Conservation (phyloP, 2,888 invertebrate species). For the Sicus ferrugineus region DNA sequence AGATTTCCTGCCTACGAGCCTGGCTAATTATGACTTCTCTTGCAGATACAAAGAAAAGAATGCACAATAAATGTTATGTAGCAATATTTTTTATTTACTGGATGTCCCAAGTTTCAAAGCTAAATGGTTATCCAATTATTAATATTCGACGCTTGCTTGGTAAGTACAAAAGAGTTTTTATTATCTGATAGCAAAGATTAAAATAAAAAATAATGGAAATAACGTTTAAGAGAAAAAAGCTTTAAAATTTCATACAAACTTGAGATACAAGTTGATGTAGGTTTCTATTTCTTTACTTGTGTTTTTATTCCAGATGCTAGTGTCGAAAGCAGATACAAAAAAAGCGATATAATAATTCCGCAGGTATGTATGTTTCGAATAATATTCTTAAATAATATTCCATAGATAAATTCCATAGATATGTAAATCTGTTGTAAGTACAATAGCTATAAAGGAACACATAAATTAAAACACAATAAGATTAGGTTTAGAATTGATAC, state of each 20-base stretch:
- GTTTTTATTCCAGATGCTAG: constrained; percentile 40
- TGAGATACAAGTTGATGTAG: too few species aligned
- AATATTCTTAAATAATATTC: background rate
- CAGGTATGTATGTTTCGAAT: constrained; percentile 38
- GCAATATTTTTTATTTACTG: constrained; percentile 52
- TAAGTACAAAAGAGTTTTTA: constrained; percentile 37
- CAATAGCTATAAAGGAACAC: too few species aligned
- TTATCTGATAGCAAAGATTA: background rate
- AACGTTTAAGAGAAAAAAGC: background rate
- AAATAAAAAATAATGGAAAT: background rate
- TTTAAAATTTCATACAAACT: background rate
- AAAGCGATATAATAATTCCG: constrained; percentile 39
- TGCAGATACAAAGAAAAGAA: constrained; percentile 39
- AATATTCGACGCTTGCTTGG: constrained; percentile 48
- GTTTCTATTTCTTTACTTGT: too few species aligned
- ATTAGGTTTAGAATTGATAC: background rate
- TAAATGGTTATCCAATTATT: constrained; percentile 56
- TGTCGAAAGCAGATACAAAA: constrained; percentile 44
- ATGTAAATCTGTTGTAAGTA: too few species aligned
- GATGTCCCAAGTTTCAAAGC: constrained; percentile 43
- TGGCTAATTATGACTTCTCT: too few species aligned
- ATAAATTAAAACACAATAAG: background rate
- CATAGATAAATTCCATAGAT: background rate
- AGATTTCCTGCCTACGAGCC: too few species aligned
- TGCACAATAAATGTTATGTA: constrained; percentile 53